Evolutionary conservation across 2,888 invertebrate species (phyloP).

Genomic region (Piscicola geometra): DNA sequence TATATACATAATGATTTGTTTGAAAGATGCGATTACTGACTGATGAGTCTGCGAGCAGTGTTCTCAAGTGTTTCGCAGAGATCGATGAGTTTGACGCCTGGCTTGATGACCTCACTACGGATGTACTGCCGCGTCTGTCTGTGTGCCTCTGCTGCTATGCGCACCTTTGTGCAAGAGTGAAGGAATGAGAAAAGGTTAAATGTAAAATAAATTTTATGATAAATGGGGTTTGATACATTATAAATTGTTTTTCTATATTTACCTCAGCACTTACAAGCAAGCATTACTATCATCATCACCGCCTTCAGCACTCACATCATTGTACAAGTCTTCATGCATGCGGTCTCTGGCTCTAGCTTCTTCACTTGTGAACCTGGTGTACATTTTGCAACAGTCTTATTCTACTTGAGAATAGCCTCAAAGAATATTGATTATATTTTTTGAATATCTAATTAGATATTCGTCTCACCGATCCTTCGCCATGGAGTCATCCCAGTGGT

Average conservation of each 20-base stretch:
- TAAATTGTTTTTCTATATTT: no score
- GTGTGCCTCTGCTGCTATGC: conserved; percentile 95
- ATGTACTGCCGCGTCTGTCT: conserved; percentile 86
- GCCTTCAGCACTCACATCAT: conserved; percentile 58
- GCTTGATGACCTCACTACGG: conserved; percentile 80
- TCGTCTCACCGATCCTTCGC: conserved; percentile 31
- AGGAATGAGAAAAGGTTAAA: not conserved
- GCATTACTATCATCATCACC: not conserved
- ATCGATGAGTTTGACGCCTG: conserved; percentile 98
- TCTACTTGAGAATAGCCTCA: no score
- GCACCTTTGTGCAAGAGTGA: conserved; percentile 61
- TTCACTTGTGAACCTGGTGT: conserved; percentile 67
- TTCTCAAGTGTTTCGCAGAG: conserved; percentile 88
- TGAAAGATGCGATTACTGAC: conserved; percentile 11
- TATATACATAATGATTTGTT: not conserved
- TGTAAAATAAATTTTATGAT: not conserved
- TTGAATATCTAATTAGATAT: not conserved
- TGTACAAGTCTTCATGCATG: conserved; percentile 85
- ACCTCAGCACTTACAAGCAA: no score
- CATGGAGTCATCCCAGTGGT: conserved; percentile 68
- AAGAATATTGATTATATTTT: no score
- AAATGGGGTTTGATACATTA: no score
- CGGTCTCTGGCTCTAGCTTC: conserved; percentile 80
- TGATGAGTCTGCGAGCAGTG: conserved; percentile 82
- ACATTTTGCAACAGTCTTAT: no score